Base-by-base conservation (phyloP, 2,113 vertebrate species). In the Anser brachyrhynchus region DNA sequence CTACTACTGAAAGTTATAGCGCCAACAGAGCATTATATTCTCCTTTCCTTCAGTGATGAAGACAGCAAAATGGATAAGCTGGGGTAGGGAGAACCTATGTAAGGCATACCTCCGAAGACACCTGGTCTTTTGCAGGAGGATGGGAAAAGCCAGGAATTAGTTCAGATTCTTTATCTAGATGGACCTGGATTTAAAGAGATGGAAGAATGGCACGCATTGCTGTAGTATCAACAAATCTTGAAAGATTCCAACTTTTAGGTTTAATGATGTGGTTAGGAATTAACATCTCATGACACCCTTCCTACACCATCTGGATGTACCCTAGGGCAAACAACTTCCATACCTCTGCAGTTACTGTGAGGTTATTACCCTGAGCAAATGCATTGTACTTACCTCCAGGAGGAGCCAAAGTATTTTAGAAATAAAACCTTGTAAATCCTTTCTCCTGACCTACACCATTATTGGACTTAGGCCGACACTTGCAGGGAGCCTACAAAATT, bases 321-420 rank as follows among this genome's bases (percentile, higher is more conserved):
- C 11, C 29, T 21, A 7, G 12, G 12, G 41, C 25, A 81, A 39
- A 69, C 2, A 29, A 33, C 1, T 19, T 35, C 51, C 29, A 11
- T 1, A 62, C 11, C 10, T 4, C 10, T 11, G 22, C 1, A 52
- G 43, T 13, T 67, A 76, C 0, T 31, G 25, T 29, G 28, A 35
- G 11, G 44, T 17, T 17, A 73, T 26, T 2, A 79, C 4, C 13
- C 43, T 54, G 43, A 70, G 43, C 28, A 90, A 72, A 69, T 31
- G 11, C 39, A 33, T 16, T 17, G 13, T 46, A 90, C 86, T 89
- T 92, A 96, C 95, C 90, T 89, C 43, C 76, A 89, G 66, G 73
- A 95, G 61, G 52, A 94, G 85, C 69, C 61, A 49, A 84, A 92
- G 23, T 17, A 86, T 35, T 49, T 51, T 18, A 31, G 5, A 69